Conservation (phyloP, 2,888 invertebrate species). For the Tortricodes alternella region DNA sequence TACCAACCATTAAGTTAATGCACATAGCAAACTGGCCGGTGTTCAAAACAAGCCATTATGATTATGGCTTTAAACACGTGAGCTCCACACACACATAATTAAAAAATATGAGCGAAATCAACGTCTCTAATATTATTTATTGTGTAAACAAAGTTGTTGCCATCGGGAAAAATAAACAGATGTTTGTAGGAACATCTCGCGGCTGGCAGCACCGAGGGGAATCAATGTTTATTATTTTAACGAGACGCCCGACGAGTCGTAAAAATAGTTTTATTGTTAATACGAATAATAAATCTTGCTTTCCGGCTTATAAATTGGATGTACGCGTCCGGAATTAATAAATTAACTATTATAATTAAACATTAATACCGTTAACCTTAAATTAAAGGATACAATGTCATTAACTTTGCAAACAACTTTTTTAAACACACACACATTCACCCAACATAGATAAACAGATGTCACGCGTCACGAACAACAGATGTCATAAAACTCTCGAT, state of each 20-base stretch:
- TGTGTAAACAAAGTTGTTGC: conserved; percentile 44
- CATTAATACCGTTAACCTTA: conserved; percentile 22
- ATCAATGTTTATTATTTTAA: conserved; percentile 52
- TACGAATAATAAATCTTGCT: conserved; percentile 53
- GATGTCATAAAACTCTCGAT: conserved; percentile 24
- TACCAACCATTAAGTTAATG: conserved; percentile 25
- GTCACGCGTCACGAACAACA: conserved; percentile 32
- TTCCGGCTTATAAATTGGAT: conserved; percentile 47
- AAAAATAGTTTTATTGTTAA: conserved; percentile 53
- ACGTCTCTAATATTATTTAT: conserved; percentile 54
- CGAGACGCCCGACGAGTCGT: conserved; percentile 41
- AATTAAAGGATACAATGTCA: neutral
- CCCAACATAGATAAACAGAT: conserved; percentile 16
- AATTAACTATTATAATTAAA: conserved; percentile 38
- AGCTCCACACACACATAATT: conserved; percentile 36
- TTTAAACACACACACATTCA: neutral
- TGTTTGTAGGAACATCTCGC: conserved; percentile 25
- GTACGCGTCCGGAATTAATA: conserved; percentile 42
- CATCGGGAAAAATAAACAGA: conserved; percentile 30
- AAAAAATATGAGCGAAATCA: conserved; percentile 43
- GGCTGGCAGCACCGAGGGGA: conserved; percentile 37
- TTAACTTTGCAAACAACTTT: neutral
- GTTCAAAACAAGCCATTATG: conserved; percentile 34
- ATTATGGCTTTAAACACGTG: conserved; percentile 14
- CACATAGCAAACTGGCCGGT: conserved; percentile 19